Conservation (phyloP, 2,888 invertebrate genomes). For the Drosophila demipolita region DNA sequence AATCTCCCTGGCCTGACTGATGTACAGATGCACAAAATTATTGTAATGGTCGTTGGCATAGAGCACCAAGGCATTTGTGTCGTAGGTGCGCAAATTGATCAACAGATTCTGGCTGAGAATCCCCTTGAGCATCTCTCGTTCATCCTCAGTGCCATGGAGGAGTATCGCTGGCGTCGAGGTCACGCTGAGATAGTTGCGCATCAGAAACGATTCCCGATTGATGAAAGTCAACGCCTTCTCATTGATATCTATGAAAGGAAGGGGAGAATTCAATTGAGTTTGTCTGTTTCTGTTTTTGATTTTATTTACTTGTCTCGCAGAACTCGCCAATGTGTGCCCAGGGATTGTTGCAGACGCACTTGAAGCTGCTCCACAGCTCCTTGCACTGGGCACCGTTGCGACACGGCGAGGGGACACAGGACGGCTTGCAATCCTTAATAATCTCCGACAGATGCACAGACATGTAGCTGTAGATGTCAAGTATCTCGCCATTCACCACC, state of each 20-base stretch:
- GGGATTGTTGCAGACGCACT: slow-evolving; percentile 95
- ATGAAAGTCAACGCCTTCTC: slow-evolving; percentile 95
- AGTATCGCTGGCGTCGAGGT: slow-evolving; percentile 86
- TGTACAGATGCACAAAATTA: slow-evolving; percentile 95
- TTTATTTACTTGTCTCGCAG: slow-evolving; percentile 94
- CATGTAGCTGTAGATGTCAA: slow-evolving; percentile 97
- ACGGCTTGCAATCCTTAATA: slow-evolving; percentile 96
- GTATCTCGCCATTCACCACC: slow-evolving; percentile 95
- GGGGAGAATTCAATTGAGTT: neutral
- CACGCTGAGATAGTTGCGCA: slow-evolving; percentile 91
- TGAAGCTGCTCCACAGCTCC: slow-evolving; percentile 96
- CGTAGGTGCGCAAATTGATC: slow-evolving; percentile 96
- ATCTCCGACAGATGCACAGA: slow-evolving; percentile 96
- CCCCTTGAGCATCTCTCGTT: slow-evolving; percentile 87
- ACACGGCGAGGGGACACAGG: slow-evolving; percentile 97
- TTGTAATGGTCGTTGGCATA: slow-evolving; percentile 97
- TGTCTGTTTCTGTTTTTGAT: too few relatives aligned
- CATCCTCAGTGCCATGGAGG: slow-evolving; percentile 82
- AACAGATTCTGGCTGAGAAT: slow-evolving; percentile 93
- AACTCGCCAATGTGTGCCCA: slow-evolving; percentile 96
- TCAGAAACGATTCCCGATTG: slow-evolving; percentile 91
- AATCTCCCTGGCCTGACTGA: slow-evolving; percentile 91
- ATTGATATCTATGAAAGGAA: slow-evolving; percentile 92
- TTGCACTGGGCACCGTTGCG: slow-evolving; percentile 96
- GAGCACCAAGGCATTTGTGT: slow-evolving; percentile 91